Base-by-base conservation (phyloP, 2,888 invertebrate genomes). In the Limnephilus lunatus region DNA sequence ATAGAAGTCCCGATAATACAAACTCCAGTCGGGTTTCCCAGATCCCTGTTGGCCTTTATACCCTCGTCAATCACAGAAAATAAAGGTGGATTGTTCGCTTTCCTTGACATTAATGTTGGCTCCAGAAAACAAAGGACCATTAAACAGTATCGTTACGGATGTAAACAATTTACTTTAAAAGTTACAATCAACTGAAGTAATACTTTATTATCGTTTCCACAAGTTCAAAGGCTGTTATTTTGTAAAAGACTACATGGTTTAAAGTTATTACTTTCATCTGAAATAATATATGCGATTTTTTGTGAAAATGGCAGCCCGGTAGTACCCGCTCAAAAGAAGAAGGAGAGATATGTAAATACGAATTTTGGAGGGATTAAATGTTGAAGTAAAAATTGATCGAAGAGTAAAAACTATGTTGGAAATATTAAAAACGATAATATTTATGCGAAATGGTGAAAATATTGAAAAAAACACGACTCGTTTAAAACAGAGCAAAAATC, bases 11-110 rank as follows among this genome's bases (percentile, higher is more conserved):
- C 25, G 53, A 68, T 68, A 68, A 25, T 68, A 68, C 53, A 68
- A 25, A 68, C 53, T 68, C 53, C 1, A 68, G 5, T 68, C 53
- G 53, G 53, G 53, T 68, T 68, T 68, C 53, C 53, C 53, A 68
- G 53, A 68, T 68, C 53, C 0, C 53, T 25, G 53, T 68, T 68
- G 53, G 53, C 0, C 15, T 68, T 68, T 68, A 68, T n/a, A 85
- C 85, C 85, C 85, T 85, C 85, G 85, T 85, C 85, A 35, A 85
- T 85, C 85, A 44, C 39, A 85, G n/a, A 19, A 44, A 85, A 35
- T 85, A 85, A 85, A 85, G 53, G 53, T 25, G 7, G 53, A 68
- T 68, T 68, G 19, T 68, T 44, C 25, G 32, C n/a, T 44, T 35
- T 39, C 85, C 35, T 44, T 85, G 85, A 44, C 85, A 44, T 39